These are phyloP conservation scores for Parnassius mnemosyne DNA, from an alignment of 2,888 invertebrate genomes.

Conservation along the genomic window DNA sequence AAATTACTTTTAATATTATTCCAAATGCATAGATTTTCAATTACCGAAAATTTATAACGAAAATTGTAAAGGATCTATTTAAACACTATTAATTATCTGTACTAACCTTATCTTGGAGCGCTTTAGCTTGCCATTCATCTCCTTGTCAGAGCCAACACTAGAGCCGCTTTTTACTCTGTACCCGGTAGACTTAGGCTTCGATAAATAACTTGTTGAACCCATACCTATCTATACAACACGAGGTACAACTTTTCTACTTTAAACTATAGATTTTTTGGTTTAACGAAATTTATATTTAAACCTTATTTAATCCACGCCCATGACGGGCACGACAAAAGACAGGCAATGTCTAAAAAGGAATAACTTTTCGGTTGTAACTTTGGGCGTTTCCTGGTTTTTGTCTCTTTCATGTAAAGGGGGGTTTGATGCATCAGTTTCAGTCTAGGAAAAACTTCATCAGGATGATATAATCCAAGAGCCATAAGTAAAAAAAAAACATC, in stretches of 20 bases:
- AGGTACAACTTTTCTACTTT: conserved; percentile 1
- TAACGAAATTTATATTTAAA: conserved; percentile 25
- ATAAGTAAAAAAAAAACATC: neutral
- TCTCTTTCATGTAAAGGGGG: conserved; percentile 47
- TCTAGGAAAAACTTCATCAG: conserved; percentile 58
- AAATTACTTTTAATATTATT: no score
- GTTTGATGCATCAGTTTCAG: conserved; percentile 43
- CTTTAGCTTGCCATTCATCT: conserved; percentile 69
- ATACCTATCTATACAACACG: conserved; percentile 38
- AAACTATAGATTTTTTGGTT: conserved; percentile 37
- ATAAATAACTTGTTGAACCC: conserved; percentile 74
- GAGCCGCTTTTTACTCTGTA: conserved; percentile 69
- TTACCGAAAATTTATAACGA: neutral
- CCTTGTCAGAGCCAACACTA: conserved; percentile 70
- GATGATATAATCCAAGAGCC: conserved; percentile 50
- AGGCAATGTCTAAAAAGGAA: conserved; percentile 53
- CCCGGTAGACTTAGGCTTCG: conserved; percentile 61
- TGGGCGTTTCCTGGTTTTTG: conserved; percentile 59
- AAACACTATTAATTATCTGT: conserved; percentile 1
- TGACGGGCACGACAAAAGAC: conserved; percentile 45
- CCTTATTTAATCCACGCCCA: conserved; percentile 12
- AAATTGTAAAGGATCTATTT: neutral
- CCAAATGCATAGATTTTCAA: no score
- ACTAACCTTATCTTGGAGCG: conserved; percentile 66
- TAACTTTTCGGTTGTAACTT: conserved; percentile 46